A percentile compares a stretch with the other conserved stretches of the same genome.
These are phyloP conservation scores for Ornithorhynchus anatinus DNA, from an alignment of 2,113 vertebrate genomes.

Conservation along the genomic window DNA sequence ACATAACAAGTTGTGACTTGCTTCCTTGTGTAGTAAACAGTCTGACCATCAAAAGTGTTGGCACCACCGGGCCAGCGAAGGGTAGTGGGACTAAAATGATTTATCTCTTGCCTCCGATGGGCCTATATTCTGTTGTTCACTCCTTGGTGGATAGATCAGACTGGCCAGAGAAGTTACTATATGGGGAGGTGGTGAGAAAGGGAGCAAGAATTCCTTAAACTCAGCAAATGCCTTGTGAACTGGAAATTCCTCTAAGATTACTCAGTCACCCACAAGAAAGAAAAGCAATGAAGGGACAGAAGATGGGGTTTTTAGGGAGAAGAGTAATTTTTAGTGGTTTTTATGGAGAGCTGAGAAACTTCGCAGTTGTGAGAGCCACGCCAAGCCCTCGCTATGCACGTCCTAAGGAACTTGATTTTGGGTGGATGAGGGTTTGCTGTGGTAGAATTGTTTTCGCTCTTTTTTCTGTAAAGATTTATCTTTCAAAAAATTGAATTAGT, in stretches of 20 bases:
- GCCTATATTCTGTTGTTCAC: not conserved
- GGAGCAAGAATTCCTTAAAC: constrained; percentile 38
- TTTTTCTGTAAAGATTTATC: no score
- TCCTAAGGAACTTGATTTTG: not conserved
- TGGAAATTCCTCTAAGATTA: constrained; percentile 40
- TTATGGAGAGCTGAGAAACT: not conserved
- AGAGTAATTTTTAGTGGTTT: constrained; percentile 11
- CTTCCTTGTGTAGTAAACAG: not conserved
- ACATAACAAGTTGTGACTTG: not conserved
- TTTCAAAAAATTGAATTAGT: not conserved
- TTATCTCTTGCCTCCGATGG: not conserved
- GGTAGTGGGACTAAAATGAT: not conserved
- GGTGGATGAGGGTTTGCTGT: not conserved
- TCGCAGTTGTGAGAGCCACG: not conserved
- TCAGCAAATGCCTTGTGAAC: constrained; percentile 57
- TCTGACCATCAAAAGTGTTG: not conserved
- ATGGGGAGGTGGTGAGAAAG: not conserved
- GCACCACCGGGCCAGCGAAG: not conserved
- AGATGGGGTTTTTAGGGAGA: constrained; percentile 10
- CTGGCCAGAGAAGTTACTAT: constrained; percentile 8
- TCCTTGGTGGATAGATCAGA: not conserved
- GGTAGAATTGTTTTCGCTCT: no score
- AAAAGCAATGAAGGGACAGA: constrained; percentile 17
- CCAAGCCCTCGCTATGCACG: not conserved
- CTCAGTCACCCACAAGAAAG: constrained; percentile 58